Evolutionary conservation across 2,797 vertebrate species (phyloP).

Genomic region (Acanthis flammea): DNA sequence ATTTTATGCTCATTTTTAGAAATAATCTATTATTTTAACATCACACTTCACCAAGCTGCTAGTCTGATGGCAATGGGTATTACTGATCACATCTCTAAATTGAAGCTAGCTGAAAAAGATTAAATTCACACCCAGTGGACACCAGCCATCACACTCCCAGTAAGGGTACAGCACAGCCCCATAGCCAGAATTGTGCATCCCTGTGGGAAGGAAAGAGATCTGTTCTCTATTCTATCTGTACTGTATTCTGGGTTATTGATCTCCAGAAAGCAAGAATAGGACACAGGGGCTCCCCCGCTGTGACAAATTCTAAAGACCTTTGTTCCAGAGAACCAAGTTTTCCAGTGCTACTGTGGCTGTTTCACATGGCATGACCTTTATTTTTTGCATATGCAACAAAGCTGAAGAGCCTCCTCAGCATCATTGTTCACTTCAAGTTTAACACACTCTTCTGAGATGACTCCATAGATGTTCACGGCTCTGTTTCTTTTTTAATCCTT

Average conservation of each 20-base stretch:
- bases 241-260: background rate
- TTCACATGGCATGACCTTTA: background rate
- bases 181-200: background rate
- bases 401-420: background rate
- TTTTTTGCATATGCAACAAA: background rate
- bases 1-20: background rate
- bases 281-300: background rate
- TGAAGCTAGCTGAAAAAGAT: background rate
- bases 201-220: background rate
- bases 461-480: background rate
- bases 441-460: background rate
- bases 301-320: background rate
- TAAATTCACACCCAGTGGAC: background rate
- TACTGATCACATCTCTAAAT: background rate
- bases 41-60: background rate
- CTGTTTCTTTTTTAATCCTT: background rate
- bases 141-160: background rate
- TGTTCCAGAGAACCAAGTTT: background rate
- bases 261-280: background rate
- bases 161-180: accelerated
- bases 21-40: background rate
- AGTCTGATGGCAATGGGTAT: background rate
- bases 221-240: background rate
- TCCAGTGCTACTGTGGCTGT: background rate
- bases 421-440: background rate